Evolutionary conservation across 1,140 invertebrate genomes (phyloP).

Genomic region (Physella acuta): DNA sequence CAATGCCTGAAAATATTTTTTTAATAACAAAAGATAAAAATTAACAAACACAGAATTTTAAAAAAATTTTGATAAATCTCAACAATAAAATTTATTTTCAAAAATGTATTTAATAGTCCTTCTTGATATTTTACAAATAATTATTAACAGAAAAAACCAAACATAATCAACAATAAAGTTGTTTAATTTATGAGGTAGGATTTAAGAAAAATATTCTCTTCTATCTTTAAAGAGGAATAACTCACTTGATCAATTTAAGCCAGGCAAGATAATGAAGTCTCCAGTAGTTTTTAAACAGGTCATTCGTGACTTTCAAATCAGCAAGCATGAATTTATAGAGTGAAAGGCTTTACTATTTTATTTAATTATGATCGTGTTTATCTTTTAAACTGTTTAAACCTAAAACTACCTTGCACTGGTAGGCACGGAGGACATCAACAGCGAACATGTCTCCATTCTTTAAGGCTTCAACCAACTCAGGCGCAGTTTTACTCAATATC

Average conservation of each 20-base stretch:
- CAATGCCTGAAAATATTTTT: conserved; percentile 42
- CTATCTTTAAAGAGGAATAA: too few relatives aligned
- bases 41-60: background rate
- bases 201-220: too few relatives aligned
- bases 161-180: background rate
- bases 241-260: background rate
- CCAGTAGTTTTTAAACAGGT: background rate
- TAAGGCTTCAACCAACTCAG: conserved; percentile 30
- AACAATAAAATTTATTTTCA: background rate
- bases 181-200: background rate
- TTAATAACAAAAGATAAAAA: conserved; percentile 6
- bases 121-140: too few relatives aligned
- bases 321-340: background rate
- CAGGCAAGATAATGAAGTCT: background rate
- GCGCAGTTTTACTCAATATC: too few relatives aligned
- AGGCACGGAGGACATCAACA: conserved; percentile 37
- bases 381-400: background rate
- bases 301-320: background rate
- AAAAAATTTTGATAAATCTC: background rate
- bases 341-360: background rate
- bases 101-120: too few relatives aligned
- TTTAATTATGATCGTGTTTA: background rate
- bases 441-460: conserved; percentile 35
- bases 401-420: conserved; percentile 36
- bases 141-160: background rate